Conservation (phyloP, 2,113 vertebrate species). For the Aldabrachelys gigantea region DNA sequence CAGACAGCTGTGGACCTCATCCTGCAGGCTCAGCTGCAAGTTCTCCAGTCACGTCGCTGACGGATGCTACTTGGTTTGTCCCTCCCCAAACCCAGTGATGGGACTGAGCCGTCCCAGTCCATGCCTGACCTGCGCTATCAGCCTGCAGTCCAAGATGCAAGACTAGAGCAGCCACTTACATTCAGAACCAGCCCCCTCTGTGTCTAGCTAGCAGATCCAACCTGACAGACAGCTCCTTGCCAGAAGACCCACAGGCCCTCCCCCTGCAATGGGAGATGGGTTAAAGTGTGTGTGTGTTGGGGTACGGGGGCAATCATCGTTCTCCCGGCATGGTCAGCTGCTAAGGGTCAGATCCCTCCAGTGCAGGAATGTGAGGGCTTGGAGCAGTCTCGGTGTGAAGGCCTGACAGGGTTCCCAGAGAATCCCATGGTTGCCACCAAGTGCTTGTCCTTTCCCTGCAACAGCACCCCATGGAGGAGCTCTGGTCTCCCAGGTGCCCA, state of each 20-base stretch:
- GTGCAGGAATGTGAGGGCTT: neutral
- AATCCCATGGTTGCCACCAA: accelerated
- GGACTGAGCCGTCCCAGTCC: neutral
- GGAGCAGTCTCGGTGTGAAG: neutral
- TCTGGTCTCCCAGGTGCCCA: accelerated
- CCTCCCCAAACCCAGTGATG: neutral
- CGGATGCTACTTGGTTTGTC: neutral
- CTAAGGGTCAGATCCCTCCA: accelerated
- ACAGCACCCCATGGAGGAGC: accelerated
- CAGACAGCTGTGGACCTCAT: neutral
- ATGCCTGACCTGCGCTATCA: neutral
- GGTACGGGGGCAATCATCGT: neutral
- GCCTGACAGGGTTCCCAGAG: neutral
- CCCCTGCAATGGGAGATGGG: neutral
- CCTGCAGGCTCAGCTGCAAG: neutral
- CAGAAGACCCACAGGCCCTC: neutral
- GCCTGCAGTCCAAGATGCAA: neutral
- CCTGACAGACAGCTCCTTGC: neutral
- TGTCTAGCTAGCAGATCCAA: accelerated
- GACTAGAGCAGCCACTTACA: accelerated
- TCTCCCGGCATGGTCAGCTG: neutral
- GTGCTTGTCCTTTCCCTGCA: accelerated
- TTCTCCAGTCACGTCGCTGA: neutral
- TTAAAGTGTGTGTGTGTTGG: neutral
- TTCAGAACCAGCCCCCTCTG: accelerated